Base-by-base conservation (phyloP, 1,140 invertebrate genomes). In the Heliothis subflexa region DNA sequence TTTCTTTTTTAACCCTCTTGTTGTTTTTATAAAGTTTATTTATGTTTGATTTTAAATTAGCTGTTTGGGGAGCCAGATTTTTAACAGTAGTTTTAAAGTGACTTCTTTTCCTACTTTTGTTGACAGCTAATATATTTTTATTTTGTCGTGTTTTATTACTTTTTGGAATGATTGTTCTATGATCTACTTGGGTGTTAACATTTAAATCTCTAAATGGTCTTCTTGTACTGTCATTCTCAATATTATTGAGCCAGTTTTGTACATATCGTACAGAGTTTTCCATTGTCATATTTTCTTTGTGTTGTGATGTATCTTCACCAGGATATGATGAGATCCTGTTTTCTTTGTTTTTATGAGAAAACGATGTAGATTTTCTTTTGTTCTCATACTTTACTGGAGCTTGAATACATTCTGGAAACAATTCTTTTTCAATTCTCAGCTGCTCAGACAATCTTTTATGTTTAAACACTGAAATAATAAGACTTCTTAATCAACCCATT, bases 361-460 rank as follows among this genome's bases (percentile, higher is more conserved):
- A 50, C 52, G 79, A 84, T 4, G 82, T 80, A 76, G 81, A 88
- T 85, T 89, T 93, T 78, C 88, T 87, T 76, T 89, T 94, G 74
- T 94, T 94, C 55, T 49, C 83, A 82, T 94, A 94, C 82, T 90
- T 93, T 33, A 79, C 33, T 28, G 88, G 86, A 68, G 89, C 93
- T 86, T 94, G 91, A 75, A 94, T 94, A 78, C 91, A 92, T 84
- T 91, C 79, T 70, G 93, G 91, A 80, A 94, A 94, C 61, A 94
- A n/a, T 71, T 91, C 77, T 75, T 91, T 93, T 83, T 94, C 93
- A 55, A 87, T 54, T 78, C 87, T 91, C 49, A 93, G 76, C 70
- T 92, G 84, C 52, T 92, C 89, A 52, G 91, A 93, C 66, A 92
- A 73, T 74, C 89, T 85, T n/a, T 83, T 80, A 47, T 84, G 86